These are phyloP conservation scores for Vanessa tameamea DNA, from an alignment of 1,140 invertebrate species.

Conservation along the genomic window DNA sequence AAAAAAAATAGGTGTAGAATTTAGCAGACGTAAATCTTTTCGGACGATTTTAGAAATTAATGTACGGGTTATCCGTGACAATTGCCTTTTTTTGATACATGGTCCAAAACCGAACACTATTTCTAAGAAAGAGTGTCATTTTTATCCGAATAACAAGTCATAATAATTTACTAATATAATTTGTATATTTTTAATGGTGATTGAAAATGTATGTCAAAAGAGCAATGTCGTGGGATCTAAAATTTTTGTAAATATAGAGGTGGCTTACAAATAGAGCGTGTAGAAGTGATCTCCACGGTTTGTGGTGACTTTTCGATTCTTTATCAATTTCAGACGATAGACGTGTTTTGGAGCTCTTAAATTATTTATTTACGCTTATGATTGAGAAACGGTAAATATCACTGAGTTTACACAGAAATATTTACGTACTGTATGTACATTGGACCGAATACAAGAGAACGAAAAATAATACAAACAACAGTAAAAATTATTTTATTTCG, in stretches of 20 bases:
- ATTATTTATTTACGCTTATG: conserved; percentile 53
- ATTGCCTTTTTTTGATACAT: too few species aligned
- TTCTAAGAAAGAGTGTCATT: too few species aligned
- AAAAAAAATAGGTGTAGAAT: too few species aligned
- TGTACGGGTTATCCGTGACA: too few species aligned
- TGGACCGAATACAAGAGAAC: not conserved
- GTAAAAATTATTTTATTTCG: too few species aligned
- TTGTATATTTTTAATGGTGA: conserved; percentile 4
- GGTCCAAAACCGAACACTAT: too few species aligned
- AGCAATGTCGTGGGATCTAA: conserved; percentile 29
- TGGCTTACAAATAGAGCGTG: conserved; percentile 58
- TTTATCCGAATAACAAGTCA: not conserved
- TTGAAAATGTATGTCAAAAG: conserved; percentile 11
- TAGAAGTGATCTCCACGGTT: conserved; percentile 59
- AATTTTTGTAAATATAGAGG: conserved; percentile 39
- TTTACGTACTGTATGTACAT: conserved; percentile 20
- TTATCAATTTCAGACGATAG: conserved; percentile 60
- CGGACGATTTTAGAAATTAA: too few species aligned
- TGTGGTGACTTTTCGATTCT: conserved; percentile 58
- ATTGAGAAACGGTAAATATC: conserved; percentile 67
- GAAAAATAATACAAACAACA: too few species aligned
- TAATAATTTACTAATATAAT: not conserved
- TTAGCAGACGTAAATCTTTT: too few species aligned
- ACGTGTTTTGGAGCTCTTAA: conserved; percentile 60
- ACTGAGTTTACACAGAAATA: conserved; percentile 35